Conservation (phyloP, 2,797 vertebrate genomes). For the Enteromius unitaeniatus region DNA sequence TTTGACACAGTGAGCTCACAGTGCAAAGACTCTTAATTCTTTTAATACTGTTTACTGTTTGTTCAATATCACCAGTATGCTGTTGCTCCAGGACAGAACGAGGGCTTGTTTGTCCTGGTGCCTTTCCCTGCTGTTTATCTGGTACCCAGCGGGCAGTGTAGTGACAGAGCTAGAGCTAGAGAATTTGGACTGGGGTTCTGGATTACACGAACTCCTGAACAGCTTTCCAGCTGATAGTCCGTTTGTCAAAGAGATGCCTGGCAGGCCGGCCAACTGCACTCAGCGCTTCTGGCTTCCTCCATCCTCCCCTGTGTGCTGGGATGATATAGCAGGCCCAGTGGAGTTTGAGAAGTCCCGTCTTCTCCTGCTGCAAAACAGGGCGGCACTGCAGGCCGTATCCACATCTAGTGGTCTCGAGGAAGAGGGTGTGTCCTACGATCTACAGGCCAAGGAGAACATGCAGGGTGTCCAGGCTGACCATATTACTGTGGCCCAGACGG, state of each 20-base stretch:
- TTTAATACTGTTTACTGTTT: neutral
- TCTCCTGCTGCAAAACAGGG: slow-evolving; percentile 80
- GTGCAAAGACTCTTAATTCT: neutral
- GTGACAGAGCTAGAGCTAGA: slow-evolving; percentile 34
- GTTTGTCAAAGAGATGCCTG: slow-evolving; percentile 70
- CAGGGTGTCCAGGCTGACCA: slow-evolving; percentile 75
- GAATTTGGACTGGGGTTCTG: slow-evolving; percentile 73
- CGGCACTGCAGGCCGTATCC: slow-evolving; percentile 76
- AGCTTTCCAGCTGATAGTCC: slow-evolving; percentile 80
- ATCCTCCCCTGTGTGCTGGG: slow-evolving; percentile 74
- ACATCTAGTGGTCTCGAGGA: slow-evolving; percentile 75
- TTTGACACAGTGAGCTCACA: neutral
- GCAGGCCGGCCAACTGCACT: slow-evolving; percentile 75
- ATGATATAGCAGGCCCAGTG: slow-evolving; percentile 73
- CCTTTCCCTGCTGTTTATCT: slow-evolving; percentile 56
- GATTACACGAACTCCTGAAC: slow-evolving; percentile 74
- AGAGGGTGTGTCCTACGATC: slow-evolving; percentile 71
- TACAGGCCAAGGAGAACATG: slow-evolving; percentile 76
- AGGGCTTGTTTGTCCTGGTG: slow-evolving; percentile 46
- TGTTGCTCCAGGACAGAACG: slow-evolving; percentile 56
- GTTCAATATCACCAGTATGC: slow-evolving; percentile 19
- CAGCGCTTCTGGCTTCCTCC: slow-evolving; percentile 81
- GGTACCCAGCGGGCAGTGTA: slow-evolving; percentile 21
- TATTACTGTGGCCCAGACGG: slow-evolving; percentile 67
- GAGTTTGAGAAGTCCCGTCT: slow-evolving; percentile 80